Evolutionary conservation across 2,797 vertebrate species (phyloP), one percentile per base, ranked within the genome.

Genomic region (Enteromius radiatus): DNA sequence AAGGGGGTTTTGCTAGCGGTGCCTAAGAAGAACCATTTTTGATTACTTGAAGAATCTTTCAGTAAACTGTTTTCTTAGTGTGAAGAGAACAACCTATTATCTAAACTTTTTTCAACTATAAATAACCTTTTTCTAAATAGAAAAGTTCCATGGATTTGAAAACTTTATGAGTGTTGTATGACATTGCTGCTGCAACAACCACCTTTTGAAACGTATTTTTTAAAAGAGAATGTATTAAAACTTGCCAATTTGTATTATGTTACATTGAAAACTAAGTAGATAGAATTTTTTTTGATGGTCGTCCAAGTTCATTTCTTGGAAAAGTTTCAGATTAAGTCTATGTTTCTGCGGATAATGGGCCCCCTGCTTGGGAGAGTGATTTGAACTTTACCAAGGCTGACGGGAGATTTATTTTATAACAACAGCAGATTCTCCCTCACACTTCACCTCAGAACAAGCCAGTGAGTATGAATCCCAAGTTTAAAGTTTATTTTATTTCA

Each of bases 401-500:
- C 11, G 38, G 43, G 41, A 68, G 28, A 82, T 69, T 49, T 56
- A 49, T 82, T 84, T 82, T 83, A 65, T 41, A 76, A 76, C 64
- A 49, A 78, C 28, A 21, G 11, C 54, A 59, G 54, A 67, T 41
- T 19, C 5, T 9, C 43, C 21, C 67, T 31, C 56, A 52, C 56
- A 38, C 23, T 41, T 38, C 56, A 65, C 33, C 38, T 54, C 74
- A 61, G 63, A 69, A 43, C 38, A 65, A 81, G 78, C 84, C 85
- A 85, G 12, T 1, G 80, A 21, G 90, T 87, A 69, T 85, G 88
- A 15, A 69, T 69, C 78, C 69, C 81, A 71, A 7, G 36, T 45
- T 43, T 76, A 75, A 33, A 74, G 78, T 75, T 82, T 84, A 73
- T 88, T 90, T 85, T 85, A 88, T 89, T 84, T 76, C 21, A 33